Evolutionary conservation across 35 echinoderm and acorn worm species (phyloP).

Genomic region (Eucidaris tribuloides): DNA sequence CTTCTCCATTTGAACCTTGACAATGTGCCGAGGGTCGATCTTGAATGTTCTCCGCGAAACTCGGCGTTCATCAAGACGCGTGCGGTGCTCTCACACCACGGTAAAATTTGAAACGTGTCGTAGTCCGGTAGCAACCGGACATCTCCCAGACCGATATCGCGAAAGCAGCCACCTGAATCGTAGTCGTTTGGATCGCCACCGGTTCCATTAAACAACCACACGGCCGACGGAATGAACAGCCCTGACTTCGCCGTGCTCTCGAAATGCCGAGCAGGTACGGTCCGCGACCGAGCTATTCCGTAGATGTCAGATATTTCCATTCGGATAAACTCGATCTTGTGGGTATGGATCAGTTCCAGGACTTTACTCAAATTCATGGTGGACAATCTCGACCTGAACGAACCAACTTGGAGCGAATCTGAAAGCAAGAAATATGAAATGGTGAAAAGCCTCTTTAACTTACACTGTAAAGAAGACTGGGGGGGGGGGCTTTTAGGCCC

Average conservation of each 20-base stretch:
- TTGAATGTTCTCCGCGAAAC: slow-evolving; percentile 11
- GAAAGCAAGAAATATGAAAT: too few species aligned
- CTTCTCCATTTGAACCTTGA: slow-evolving; percentile 40
- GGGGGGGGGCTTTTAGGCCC: too few species aligned
- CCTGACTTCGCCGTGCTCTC: slow-evolving; percentile 15
- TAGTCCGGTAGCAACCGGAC: slow-evolving; percentile 51
- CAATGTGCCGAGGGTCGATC: slow-evolving; percentile 48
- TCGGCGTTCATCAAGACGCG: slow-evolving; percentile 44
- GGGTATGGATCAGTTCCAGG: not conserved
- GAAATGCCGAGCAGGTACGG: slow-evolving; percentile 60
- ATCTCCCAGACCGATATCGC: slow-evolving; percentile 56
- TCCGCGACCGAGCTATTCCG: slow-evolving; percentile 65
- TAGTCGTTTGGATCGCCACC: not conserved
- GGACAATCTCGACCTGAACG: too few species aligned
- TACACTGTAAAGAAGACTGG: too few species aligned
- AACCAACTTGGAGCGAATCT: too few species aligned
- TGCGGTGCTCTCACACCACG: slow-evolving; percentile 64
- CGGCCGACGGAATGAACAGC: slow-evolving; percentile 34
- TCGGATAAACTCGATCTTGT: slow-evolving; percentile 54
- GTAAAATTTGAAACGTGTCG: slow-evolving; percentile 55
- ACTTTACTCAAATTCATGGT: slow-evolving; percentile 1
- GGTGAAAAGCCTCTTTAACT: too few species aligned
- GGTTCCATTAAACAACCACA: slow-evolving; percentile 27
- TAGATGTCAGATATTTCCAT: slow-evolving; percentile 65
- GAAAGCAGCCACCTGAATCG: slow-evolving; percentile 4